Evolutionary conservation across 2,888 invertebrate genomes (phyloP), one percentile per base, ranked within the genome.

Genomic region (Antitype chi): DNA sequence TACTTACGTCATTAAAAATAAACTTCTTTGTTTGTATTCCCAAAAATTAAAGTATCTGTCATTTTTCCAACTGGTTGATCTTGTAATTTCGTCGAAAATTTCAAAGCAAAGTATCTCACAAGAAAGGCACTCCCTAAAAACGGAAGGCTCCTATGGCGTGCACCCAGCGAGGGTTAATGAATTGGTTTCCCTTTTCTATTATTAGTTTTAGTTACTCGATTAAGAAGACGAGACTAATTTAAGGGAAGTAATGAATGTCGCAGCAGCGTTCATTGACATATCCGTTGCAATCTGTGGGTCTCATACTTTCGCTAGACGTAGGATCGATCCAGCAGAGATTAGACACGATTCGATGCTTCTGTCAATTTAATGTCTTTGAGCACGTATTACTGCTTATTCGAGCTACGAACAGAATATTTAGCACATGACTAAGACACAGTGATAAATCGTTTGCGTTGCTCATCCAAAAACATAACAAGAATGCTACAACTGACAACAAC

Each of bases 111-210:
- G 70, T 85, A 70, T 81, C 85, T 66, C 70, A 62, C 55, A 73
- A 49, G 43, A 38, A 70, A 59, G 32, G 55, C 55, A 62, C 15
- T 76, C 79, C 74, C 80, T 49, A 75, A 81, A 53, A 74, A 78
- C 78, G 78, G 74, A 72, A 81, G 82, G 69, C 55, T 76, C 67
- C 75, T 43, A 84, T 85, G 74, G 74, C 84, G 84, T 82, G 81
- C 84, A 76, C 75, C 62, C 82, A 76, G 72, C 68, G 82, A 85
- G 82, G 89, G 87, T 87, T 89, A 90, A 91, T 91, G 88, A 88
- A 91, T 90, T 90, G 87, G 85, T 87, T 87, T 87, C 79, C 77
- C 84, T 88, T 86, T 90, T 87, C 90, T 90, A 91, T 90, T 89
- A 90, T 88, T 90, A 91, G 89, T 88, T 87, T 85, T 80, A 85